These are phyloP conservation scores for Formica aserva DNA, from an alignment of 2,888 invertebrate genomes.

Conservation along the genomic window DNA sequence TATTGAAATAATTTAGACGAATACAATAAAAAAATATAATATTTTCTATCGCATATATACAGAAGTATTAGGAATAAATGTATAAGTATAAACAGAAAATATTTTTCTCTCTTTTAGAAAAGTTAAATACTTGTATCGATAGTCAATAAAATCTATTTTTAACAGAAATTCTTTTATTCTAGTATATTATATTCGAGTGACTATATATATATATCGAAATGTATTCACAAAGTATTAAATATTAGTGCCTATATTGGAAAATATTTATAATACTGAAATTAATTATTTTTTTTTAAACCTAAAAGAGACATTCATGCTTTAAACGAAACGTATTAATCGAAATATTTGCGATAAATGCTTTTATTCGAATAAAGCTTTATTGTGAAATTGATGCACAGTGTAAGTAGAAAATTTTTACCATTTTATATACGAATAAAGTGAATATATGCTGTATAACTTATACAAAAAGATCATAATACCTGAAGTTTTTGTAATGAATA, in stretches of 20 bases:
- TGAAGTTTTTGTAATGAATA: neutral
- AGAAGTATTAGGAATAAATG: neutral
- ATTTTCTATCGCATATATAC: neutral
- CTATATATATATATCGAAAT: neutral
- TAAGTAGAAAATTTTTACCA: neutral
- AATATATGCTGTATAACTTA: neutral
- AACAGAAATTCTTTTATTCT: neutral
- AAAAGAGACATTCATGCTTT: slow-evolving; percentile 13
- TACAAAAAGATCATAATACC: neutral
- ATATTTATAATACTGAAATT: neutral
- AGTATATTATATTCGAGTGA: neutral
- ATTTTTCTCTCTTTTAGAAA: neutral
- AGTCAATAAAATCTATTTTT: neutral
- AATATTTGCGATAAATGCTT: neutral
- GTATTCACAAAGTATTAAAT: neutral
- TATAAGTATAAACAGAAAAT: neutral
- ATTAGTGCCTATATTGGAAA: slow-evolving; percentile 15
- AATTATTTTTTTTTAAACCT: neutral
- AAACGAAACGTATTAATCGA: neutral
- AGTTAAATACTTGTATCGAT: neutral
- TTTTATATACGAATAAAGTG: neutral
- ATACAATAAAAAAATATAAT: neutral
- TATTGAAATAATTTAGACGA: neutral
- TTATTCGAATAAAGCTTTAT: neutral
- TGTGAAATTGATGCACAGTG: neutral